Conservation (phyloP, 2,888 invertebrate genomes). For the Celastrina argiolus region DNA sequence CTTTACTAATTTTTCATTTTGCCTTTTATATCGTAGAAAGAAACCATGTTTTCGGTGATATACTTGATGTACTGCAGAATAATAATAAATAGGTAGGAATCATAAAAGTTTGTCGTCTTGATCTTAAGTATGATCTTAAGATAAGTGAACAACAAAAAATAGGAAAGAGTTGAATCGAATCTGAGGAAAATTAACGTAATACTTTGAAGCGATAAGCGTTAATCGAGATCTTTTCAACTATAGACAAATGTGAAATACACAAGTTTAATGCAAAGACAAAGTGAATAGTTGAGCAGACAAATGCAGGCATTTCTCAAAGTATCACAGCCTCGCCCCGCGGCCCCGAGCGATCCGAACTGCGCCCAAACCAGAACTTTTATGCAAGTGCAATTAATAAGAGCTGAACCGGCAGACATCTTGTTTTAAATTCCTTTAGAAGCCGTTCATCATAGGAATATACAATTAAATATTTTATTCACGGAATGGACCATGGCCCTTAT, state of each 20-base stretch:
- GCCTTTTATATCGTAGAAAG: no score
- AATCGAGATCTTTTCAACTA: neutral
- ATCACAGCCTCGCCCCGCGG: constrained; percentile 12
- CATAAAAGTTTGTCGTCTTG: no score
- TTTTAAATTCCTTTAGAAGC: constrained; percentile 12
- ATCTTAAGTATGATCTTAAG: no score
- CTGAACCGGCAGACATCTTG: constrained; percentile 7
- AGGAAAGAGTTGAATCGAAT: no score
- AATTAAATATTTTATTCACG: no score
- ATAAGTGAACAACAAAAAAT: no score
- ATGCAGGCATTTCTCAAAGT: constrained; percentile 18
- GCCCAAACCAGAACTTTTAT: constrained; percentile 11
- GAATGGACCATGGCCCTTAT: no score
- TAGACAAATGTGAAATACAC: neutral
- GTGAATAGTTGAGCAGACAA: constrained; percentile 21
- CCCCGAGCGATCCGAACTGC: constrained; percentile 3
- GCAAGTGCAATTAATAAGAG: constrained; percentile 16
- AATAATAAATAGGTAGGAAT: no score
- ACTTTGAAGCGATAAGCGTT: neutral
- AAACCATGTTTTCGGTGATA: no score
- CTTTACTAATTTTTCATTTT: no score
- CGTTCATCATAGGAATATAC: neutral
- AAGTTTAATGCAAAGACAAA: constrained; percentile 19
- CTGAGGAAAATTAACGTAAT: no score
- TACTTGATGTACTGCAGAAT: no score